Evolutionary conservation across 2,113 vertebrate species (phyloP), one percentile per base, ranked within the genome.

Genomic region (Rhinopomastus cyanomelas): DNA sequence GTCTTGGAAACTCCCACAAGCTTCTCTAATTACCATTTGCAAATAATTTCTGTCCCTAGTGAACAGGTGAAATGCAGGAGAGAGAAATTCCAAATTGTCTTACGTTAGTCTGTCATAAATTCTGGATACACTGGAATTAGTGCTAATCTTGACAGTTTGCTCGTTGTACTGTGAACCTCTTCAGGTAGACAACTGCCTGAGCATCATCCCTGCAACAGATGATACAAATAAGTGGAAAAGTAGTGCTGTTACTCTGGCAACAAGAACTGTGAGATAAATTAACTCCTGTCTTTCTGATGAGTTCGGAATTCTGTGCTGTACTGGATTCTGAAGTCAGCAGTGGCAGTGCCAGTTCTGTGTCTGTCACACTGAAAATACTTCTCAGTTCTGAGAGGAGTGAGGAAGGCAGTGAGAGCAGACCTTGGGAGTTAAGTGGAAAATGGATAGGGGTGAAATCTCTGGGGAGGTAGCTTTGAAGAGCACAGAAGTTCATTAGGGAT

Each of bases 221-320:
- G 66, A 89, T 88, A 73, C 42, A 76, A 90, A 75, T 91, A 93
- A 90, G 86, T 89, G 81, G 91, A 81, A 78, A 91, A 86, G 56
- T 64, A 80, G 67, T 71, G 64, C 60, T 89, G 89, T 95, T 94
- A 57, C 91, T 94, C 42, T 91, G 83, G 89, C 93, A 96, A 95
- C 90, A 57, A 42, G 57, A 39, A 73, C 34, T 86, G 62, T 81
- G 85, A 15, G 71, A 64, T 93, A 77, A 42, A 87, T 86, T 90
- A 92, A 89, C 74, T 81, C 83, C 59, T 81, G 22, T 89, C 39
- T 74, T 29, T 36, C 80, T 79, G 49, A 66, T 74, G 27, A 48
- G 57, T 59, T 95, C 48, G 61, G 44, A 89, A 30, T 39, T 59
- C 34, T 85, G 46, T 3, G 4, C 29, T 30, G 6, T 23, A 8